Evolutionary conservation across 2,888 invertebrate genomes (phyloP).

Genomic region (Hyalella azteca): DNA sequence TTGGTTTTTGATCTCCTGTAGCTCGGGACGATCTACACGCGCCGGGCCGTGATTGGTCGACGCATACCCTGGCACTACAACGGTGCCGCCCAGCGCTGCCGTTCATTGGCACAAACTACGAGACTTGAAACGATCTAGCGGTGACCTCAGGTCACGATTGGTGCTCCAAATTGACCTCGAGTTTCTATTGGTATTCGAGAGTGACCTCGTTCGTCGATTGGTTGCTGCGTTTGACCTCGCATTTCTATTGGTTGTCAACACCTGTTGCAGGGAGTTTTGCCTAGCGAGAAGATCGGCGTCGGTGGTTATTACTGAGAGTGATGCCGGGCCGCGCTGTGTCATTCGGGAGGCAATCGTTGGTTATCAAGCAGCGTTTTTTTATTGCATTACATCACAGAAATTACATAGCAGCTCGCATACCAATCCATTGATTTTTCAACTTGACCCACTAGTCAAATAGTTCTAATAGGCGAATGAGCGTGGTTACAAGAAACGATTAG

Average conservation of each 20-base stretch:
- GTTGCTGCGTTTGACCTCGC: not conserved
- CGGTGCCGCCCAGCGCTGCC: not conserved
- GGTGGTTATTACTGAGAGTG: slow-evolving; percentile 10
- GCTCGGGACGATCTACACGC: not conserved
- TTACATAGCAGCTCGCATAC: not conserved
- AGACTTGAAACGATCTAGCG: not conserved
- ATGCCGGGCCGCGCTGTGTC: not conserved
- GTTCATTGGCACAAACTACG: not conserved
- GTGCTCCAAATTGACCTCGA: not conserved
- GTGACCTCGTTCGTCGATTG: slow-evolving; percentile 12
- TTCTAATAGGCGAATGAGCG: too few species aligned
- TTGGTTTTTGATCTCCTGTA: not conserved
- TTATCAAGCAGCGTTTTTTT: not conserved
- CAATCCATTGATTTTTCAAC: not conserved
- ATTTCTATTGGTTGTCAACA: slow-evolving; percentile 23
- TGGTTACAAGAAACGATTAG: too few species aligned
- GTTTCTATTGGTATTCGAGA: not conserved
- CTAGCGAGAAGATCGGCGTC: not conserved
- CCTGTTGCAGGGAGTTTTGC: slow-evolving; percentile 26
- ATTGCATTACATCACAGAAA: not conserved
- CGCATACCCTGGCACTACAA: not conserved
- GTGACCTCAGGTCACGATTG: not conserved
- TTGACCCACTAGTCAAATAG: too few species aligned
- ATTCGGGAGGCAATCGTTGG: not conserved
- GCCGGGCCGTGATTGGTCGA: not conserved